Conservation (phyloP, 2,113 vertebrate genomes). For the Malurus melanocephalus region DNA sequence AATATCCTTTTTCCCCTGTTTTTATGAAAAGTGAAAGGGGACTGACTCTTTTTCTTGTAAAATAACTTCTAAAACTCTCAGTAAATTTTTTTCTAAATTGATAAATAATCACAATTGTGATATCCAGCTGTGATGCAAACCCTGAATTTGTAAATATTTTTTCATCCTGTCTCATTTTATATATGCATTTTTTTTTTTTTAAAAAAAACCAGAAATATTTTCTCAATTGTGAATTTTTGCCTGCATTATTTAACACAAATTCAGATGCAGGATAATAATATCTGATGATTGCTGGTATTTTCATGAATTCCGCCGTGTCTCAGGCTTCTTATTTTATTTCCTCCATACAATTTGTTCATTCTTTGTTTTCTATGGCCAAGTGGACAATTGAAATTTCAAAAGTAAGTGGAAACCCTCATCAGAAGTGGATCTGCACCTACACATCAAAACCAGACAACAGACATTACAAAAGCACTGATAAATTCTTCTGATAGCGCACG, state of each 20-base stretch:
- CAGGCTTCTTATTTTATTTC: background rate
- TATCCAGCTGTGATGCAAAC: background rate
- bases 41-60: background rate
- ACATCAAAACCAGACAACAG: background rate
- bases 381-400: constrained; percentile 9
- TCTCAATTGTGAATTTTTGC: background rate
- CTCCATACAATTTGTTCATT: background rate
- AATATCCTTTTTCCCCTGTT: background rate
- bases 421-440: constrained; percentile 23
- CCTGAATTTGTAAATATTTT: background rate
- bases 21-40: background rate
- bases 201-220: background rate
- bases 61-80: background rate
- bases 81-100: background rate
- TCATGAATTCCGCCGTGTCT: background rate
- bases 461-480: background rate
- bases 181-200: background rate
- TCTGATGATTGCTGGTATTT: background rate
- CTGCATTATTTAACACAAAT: background rate
- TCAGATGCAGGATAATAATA: background rate
- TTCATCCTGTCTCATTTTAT: rapidly evolving
- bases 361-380: background rate
- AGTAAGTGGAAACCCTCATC: constrained; percentile 33
- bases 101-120: background rate
- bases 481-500: background rate